Percentiles rank a stretch among this genome's conserved stretches.
Evolutionary conservation across 2,888 invertebrate species (phyloP).

Genomic region (Morinoia aosen): DNA sequence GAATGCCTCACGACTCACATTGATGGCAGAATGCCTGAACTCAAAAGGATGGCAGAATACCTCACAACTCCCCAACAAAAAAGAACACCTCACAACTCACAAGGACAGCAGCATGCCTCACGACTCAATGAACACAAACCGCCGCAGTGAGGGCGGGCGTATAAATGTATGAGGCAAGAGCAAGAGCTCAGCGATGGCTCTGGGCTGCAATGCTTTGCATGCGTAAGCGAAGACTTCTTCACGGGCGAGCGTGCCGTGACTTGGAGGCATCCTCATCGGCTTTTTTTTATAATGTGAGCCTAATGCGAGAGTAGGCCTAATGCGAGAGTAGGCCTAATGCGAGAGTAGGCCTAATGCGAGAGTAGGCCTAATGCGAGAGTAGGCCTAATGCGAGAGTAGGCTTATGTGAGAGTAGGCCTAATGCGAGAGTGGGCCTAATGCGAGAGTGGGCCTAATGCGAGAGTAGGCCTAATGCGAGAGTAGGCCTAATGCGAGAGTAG

Average conservation of each 20-base stretch:
- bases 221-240: neutral
- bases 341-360: too few relatives aligned
- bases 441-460: too few relatives aligned
- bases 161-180: neutral
- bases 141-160: neutral
- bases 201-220: neutral
- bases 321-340: neutral
- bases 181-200: neutral
- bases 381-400: too few relatives aligned
- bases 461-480: too few relatives aligned
- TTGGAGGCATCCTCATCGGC: neutral
- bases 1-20: too few relatives aligned
- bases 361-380: too few relatives aligned
- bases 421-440: too few relatives aligned
- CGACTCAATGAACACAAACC: neutral
- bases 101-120: neutral
- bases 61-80: neutral
- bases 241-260: neutral
- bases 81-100: neutral
- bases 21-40: too few relatives aligned
- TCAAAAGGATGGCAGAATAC: too few relatives aligned
- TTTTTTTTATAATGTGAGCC: neutral
- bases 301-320: neutral
- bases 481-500: too few relatives aligned
- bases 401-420: too few relatives aligned